These are phyloP conservation scores for Zaprionus vittiger DNA, from an alignment of 1,140 invertebrate genomes.

Conservation along the genomic window DNA sequence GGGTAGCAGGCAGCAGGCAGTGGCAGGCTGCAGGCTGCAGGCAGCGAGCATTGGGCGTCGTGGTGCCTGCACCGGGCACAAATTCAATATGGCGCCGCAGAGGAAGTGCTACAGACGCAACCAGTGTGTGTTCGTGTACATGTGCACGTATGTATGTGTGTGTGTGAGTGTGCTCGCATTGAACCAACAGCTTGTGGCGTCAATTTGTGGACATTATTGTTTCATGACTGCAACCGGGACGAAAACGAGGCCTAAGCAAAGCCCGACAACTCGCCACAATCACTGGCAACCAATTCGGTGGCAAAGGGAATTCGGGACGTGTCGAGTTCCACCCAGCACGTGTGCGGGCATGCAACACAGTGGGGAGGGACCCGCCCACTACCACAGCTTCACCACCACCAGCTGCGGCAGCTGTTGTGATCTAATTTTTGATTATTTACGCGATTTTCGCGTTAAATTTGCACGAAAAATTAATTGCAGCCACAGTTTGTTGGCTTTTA, in stretches of 20 bases:
- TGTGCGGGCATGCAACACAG: neutral
- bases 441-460: slow-evolving; percentile 68
- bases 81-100: slow-evolving; percentile 75
- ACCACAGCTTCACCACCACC: slow-evolving; percentile 28
- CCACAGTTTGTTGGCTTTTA: slow-evolving; percentile 46
- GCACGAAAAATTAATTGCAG: slow-evolving; percentile 72
- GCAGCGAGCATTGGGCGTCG: slow-evolving; percentile 1
- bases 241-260: slow-evolving; percentile 67
- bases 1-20: slow-evolving; percentile 50
- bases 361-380: neutral
- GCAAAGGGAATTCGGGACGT: slow-evolving; percentile 10
- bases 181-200: slow-evolving; percentile 81
- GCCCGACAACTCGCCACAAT: slow-evolving; percentile 71
- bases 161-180: slow-evolving; percentile 48
- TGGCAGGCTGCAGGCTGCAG: neutral
- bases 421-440: slow-evolving; percentile 80
- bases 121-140: slow-evolving; percentile 14
- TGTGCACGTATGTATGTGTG: slow-evolving; percentile 8
- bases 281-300: slow-evolving; percentile 51
- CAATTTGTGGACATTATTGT: slow-evolving; percentile 82
- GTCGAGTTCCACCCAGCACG: neutral
- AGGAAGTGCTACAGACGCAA: slow-evolving; percentile 72
- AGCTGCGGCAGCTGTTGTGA: slow-evolving; percentile 47
- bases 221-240: slow-evolving; percentile 75
- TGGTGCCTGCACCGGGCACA: slow-evolving; percentile 46